Evolutionary conservation across 1,140 invertebrate species (phyloP), one percentile per base, ranked within the genome.

Genomic region (Geopemphigus sp.): DNA sequence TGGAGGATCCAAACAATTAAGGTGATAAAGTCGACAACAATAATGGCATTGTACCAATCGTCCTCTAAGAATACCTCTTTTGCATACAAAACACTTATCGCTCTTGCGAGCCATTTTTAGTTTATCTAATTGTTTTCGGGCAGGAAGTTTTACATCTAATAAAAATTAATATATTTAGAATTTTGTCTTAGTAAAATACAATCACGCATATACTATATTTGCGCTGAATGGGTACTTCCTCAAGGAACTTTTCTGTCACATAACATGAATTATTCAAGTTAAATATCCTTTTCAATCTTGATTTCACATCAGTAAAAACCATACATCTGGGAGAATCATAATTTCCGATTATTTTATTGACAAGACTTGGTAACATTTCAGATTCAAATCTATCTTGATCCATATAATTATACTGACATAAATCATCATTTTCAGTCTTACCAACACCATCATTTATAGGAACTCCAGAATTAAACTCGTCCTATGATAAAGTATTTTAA

Each of bases 1-100:
- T 32, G 96, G 96, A 22, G 96, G 95, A 86, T 97, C 92, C 39
- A 98, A 85, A 84, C 97, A 98, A 85, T 98, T 96, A 87, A 94
- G 88, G 86, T 98, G 96, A 85, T 93, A 98, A 83, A 92, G 89
- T 66, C 95, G 86, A 1, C 94, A 91, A 86, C 97, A 98, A 85
- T 94, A 98, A 87, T 98, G 96, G 86, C 97, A 98, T 61, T 78
- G 57, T 15, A 78, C 39, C 24, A 78, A 63, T 12, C 74, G 39
- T 59, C 57, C 74, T n/a, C 45, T 26, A 29, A 78, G 57, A n/a
- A 78, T 15, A 63, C 74, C 45, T 78, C 45, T 61, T 47, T 63
- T 78, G 24, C 74, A 78, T 10, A 78, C 12, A 59, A 10, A 47
- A 78, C 74, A 78, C 45, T 22, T 78, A 19, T 78, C 74, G 5